Evolutionary conservation across 1,140 invertebrate species (phyloP).

Genomic region (Panonychus citri): DNA sequence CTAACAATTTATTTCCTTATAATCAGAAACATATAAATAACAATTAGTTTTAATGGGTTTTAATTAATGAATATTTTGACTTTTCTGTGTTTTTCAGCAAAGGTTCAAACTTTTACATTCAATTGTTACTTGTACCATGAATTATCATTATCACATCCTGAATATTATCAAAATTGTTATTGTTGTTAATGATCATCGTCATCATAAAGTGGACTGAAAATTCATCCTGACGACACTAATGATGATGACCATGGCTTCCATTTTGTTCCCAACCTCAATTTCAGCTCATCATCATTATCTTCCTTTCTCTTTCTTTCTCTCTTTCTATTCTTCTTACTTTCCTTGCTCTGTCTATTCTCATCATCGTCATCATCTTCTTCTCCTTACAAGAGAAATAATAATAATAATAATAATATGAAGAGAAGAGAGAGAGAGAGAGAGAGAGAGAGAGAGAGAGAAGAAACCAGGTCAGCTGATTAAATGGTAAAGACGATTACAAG

Average conservation of each 20-base stretch:
- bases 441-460: not conserved
- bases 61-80: too few species aligned
- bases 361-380: too few species aligned
- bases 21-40: too few species aligned
- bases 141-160: not conserved
- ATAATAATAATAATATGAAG: too few species aligned
- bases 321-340: too few species aligned
- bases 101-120: not conserved
- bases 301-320: not conserved
- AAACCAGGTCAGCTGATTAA: not conserved
- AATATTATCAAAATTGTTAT: slow-evolving; percentile 3
- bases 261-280: too few species aligned
- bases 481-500: not conserved
- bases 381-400: too few species aligned
- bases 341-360: too few species aligned
- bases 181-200: slow-evolving; percentile 59
- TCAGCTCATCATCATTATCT: too few species aligned
- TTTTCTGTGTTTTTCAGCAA: too few species aligned
- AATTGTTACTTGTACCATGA: not conserved
- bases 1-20: too few species aligned
- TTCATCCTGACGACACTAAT: slow-evolving; percentile 56
- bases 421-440: not conserved
- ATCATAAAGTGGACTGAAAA: slow-evolving; percentile 82
- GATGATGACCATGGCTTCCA: not conserved
- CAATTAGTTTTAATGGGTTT: too few species aligned